Base-by-base conservation (phyloP, 1,140 invertebrate species). In the Aricia agestis region DNA sequence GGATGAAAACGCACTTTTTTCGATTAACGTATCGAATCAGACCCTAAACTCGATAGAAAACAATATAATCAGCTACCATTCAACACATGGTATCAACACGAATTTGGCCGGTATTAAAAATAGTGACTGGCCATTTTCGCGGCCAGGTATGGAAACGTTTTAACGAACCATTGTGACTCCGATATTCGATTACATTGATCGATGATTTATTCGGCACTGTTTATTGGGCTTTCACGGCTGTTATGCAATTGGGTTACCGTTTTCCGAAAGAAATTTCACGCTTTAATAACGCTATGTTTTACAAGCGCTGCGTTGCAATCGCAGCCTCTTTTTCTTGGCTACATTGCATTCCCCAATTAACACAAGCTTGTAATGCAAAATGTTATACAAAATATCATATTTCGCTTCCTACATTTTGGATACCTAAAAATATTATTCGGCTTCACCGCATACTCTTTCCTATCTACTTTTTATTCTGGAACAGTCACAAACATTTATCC, bases 11-110 rank as follows among this genome's bases (percentile, higher is more conserved):
- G 81, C 83, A 82, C 76, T 84, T 90, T 86, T 84, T 84, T 83
- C 82, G 83, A 88, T 89, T 85, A 87, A 86, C 85, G 84, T 81
- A 77, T 82, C 83, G 85, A 88, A 88, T 85, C 79, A 78, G 58
- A 76, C 79, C 84, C 82, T 75, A 80, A 83, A 84, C 77, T 69
- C 77, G 76, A 67, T 78, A 76, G 76, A 81, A 90, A 85, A 90
- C 88, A 90, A 89, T 89, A 88, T 88, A 90, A 90, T 90, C 87
- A 90, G 87, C 82, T 84, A 86, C 87, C 78, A 90, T 89, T 90
- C 79, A 87, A 72, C 71, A 72, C 71, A 72, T 74, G 72, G 11
- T 77, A 75, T 73, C 70, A 73, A 77, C 82, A 75, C 76, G 79
- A 74, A 69, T 61, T 25, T 66, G 63, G 72, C 69, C 74, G 79